These are phyloP conservation scores for Heliconius himera DNA, from an alignment of 1,140 invertebrate genomes.

Conservation along the genomic window DNA sequence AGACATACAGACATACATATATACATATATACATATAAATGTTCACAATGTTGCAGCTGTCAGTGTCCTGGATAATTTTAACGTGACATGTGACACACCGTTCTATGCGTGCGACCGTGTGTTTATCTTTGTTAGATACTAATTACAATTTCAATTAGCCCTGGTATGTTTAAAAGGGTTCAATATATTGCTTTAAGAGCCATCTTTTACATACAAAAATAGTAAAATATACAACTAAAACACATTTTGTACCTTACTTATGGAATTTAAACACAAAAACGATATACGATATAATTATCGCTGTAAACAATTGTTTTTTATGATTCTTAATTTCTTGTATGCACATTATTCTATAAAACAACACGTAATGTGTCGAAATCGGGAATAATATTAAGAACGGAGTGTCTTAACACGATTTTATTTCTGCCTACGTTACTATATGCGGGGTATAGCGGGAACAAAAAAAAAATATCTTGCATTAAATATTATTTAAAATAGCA, in stretches of 20 bases:
- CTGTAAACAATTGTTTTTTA: too few species aligned
- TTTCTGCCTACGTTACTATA: background rate
- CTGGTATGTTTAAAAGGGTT: background rate
- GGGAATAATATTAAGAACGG: background rate
- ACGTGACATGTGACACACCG: slow-evolving; percentile 21
- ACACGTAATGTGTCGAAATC: background rate
- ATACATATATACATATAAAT: background rate
- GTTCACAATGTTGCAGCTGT: slow-evolving; percentile 28
- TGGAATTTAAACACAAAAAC: too few species aligned
- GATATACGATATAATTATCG: too few species aligned
- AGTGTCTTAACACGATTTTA: background rate
- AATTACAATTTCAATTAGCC: slow-evolving; percentile 7
- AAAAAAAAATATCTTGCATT: too few species aligned
- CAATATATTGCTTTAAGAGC: background rate
- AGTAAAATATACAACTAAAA: background rate
- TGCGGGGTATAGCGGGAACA: too few species aligned
- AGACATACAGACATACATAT: background rate
- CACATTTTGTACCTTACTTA: too few species aligned
- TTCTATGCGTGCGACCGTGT: background rate
- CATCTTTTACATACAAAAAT: background rate
- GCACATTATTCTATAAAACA: background rate
- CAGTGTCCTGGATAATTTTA: slow-evolving; percentile 37
- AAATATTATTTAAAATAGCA: too few species aligned
- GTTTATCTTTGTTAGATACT: slow-evolving; percentile 12
- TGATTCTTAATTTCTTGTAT: too few species aligned